Evolutionary conservation across 2,888 invertebrate genomes (phyloP), one percentile per base, ranked within the genome.

Genomic region (Schizotus pectinicornis): DNA sequence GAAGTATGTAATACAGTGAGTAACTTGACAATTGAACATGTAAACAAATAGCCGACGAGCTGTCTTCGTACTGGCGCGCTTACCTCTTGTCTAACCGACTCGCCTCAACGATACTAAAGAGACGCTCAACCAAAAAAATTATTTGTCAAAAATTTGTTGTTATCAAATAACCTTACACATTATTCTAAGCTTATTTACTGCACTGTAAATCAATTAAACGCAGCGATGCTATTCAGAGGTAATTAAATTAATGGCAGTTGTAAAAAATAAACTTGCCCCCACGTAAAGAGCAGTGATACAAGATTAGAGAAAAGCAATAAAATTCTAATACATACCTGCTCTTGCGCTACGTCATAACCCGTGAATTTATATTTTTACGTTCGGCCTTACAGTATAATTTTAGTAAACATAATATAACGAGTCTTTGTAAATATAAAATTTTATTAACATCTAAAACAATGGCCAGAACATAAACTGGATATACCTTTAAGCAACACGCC

Each of bases 341-440:
- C n/a, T 37, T 9, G 13, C 11, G 51, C 56, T 51, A 51, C 51
- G 51, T 51, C 56, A 56, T 56, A 50, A 50, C 50, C 35, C 8
- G 41, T n/a, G 34, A 43, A 43, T 51, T 43, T 56, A 56, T 50
- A 56, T 56, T 56, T 56, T 56, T 56, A 56, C 50, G 50, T 50
- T 43, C 43, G 14, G 30, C 38, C 56, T 50, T 50, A 56, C 56
- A 56, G 43, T 56, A 56, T 50, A 56, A 50, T 56, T 56, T 56
- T 50, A 56, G 49, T 56, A 39, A 51, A 45, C 56, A 51, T 45
- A n/a, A n/a, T n/a, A 56, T 56, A 56, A 46, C 51, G 33, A 41
- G 51, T 51, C 50, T 51, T 57, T 57, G 52, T 57, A 57, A 52
- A 57, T 52, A 47, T 30, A 46, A 33, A 33, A 42, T 59, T 59